phyloP scores from a whole-genome alignment of 2,113 vertebrate genomes.

The Zosterops borbonicus region DNA sequence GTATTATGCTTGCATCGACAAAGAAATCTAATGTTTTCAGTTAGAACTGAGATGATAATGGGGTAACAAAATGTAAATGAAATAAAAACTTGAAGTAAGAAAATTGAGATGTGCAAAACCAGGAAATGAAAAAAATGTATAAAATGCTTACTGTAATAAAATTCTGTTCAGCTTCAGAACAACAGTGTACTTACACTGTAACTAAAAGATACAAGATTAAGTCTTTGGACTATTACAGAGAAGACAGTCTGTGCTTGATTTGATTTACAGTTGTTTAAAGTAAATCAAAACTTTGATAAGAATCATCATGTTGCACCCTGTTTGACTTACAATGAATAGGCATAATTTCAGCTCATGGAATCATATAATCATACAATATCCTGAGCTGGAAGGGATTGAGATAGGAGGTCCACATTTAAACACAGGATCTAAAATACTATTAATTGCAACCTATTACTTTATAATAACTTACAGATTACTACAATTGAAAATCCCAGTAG shows the following conservation, averaged over 20 bases:
- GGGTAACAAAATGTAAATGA: neutral
- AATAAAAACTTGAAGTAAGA: neutral
- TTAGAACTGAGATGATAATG: neutral
- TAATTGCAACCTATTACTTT: neutral
- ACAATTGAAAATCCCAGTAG: neutral
- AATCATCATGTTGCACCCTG: neutral
- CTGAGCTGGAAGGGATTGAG: neutral
- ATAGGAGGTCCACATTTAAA: neutral
- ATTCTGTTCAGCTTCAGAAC: neutral
- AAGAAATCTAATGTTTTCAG: neutral
- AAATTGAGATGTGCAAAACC: neutral
- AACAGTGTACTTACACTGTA: neutral
- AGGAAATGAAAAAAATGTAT: slow-evolving; percentile 10
- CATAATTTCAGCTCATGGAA: neutral
- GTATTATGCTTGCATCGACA: neutral
- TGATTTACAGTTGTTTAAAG: slow-evolving; percentile 1
- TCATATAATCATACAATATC: neutral
- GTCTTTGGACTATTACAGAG: neutral
- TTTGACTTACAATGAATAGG: neutral
- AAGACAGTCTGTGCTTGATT: neutral
- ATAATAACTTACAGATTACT: neutral
- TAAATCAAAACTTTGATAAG: neutral
- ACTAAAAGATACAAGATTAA: neutral
- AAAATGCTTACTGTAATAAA: neutral
- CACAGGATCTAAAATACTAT: neutral